Percentiles rank a stretch among this genome's conserved stretches.
Evolutionary conservation across 2,888 invertebrate genomes (phyloP).

Genomic region (Xylota segnis): DNA sequence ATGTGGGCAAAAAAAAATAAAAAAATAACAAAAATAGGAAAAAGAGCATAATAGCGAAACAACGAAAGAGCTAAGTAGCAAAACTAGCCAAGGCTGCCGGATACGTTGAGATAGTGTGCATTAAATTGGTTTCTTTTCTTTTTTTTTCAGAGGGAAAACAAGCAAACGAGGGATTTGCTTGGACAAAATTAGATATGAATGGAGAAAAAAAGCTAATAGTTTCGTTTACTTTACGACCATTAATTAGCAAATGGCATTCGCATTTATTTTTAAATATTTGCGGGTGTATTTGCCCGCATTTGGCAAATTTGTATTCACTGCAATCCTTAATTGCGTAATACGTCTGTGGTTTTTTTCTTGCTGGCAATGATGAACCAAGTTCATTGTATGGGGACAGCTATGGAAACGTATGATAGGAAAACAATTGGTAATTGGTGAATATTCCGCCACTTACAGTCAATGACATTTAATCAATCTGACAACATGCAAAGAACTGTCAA

Average conservation of each 20-base stretch:
- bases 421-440: too few species aligned
- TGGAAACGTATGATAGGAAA: too few species aligned
- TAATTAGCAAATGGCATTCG: background rate
- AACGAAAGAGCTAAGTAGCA: slow-evolving; percentile 1
- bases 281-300: background rate
- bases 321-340: too few species aligned
- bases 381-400: too few species aligned
- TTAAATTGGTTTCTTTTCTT: slow-evolving; percentile 11
- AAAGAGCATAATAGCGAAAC: background rate
- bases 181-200: slow-evolving; percentile 6
- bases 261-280: background rate
- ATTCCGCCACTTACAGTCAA: too few species aligned
- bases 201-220: background rate
- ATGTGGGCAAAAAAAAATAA: background rate
- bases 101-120: slow-evolving; percentile 30
- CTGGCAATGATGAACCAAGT: too few species aligned
- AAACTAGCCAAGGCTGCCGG: slow-evolving; percentile 16
- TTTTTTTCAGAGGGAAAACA: slow-evolving; percentile 9
- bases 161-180: background rate
- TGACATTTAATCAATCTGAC: too few species aligned
- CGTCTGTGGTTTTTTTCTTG: too few species aligned
- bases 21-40: too few species aligned
- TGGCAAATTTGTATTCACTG: too few species aligned
- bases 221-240: background rate
- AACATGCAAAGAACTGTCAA: too few species aligned